These are phyloP conservation scores for Archilochus colubris DNA, from an alignment of 2,113 vertebrate species.

Conservation along the genomic window DNA sequence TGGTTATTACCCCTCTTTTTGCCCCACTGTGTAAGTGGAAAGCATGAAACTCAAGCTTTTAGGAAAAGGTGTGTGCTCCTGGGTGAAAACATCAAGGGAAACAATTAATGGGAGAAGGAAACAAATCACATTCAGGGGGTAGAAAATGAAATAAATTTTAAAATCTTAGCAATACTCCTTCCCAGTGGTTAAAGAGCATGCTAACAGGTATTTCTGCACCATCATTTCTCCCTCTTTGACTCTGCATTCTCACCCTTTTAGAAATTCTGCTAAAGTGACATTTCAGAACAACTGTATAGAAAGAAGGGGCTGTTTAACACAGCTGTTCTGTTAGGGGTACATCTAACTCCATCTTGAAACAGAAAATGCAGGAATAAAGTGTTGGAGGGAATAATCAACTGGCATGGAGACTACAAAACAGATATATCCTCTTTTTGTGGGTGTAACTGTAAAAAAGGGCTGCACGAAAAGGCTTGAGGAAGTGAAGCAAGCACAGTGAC, in stretches of 20 bases:
- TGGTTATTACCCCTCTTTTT: not conserved
- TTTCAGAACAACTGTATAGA: not conserved
- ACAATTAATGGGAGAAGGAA: not conserved
- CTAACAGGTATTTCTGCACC: not conserved
- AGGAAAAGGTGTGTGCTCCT: not conserved
- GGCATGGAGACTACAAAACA: not conserved
- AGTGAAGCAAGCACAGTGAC: constrained; percentile 56
- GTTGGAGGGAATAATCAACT: not conserved
- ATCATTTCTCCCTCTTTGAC: not conserved
- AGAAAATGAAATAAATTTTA: not conserved
- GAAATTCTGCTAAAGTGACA: not conserved
- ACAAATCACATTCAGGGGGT: accelerated
- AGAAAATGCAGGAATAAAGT: not conserved
- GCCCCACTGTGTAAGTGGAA: not conserved
- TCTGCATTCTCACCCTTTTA: not conserved
- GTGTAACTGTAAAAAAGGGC: constrained; percentile 31
- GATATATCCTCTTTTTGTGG: constrained; percentile 48
- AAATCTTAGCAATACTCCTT: not conserved
- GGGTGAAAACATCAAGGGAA: not conserved
- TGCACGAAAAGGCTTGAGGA: constrained; percentile 42
- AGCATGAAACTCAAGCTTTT: not conserved
- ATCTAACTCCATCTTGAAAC: not conserved
- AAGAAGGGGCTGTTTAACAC: not conserved
- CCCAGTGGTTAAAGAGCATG: too few species aligned
- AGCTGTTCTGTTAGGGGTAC: not conserved